Evolutionary conservation across 2,113 vertebrate genomes (phyloP), one percentile per base, ranked within the genome.

Genomic region (western clawed frog (Xenopus tropicalis)): DNA sequence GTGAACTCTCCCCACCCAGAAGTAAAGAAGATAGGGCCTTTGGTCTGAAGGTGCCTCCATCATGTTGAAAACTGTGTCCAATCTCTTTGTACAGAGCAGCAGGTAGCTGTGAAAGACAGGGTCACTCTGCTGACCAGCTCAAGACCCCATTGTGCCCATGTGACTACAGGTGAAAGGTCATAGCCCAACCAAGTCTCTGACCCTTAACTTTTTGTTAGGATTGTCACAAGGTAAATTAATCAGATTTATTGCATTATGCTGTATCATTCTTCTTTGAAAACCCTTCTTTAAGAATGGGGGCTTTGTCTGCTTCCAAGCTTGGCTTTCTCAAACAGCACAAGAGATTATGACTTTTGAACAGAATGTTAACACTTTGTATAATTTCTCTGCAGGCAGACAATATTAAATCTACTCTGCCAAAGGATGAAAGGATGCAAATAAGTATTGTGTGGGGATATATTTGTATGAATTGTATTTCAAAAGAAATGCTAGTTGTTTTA

Each of bases 31-130:
- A 82, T 79, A 79, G 80, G 74, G 61, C 14, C 11, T 78, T 79
- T 69, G 79, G 80, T 14, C 56, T 56, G 74, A 86, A 85, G 83
- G 82, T 82, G 83, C 86, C 57, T 97, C 88, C 95, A 93, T 95
- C 93, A 90, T 90, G 83, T 85, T 87, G 85, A 95, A 90, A 86
- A 89, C 92, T 93, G 94, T 94, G 93, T 94, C 94, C 78, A 85
- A 94, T 92, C 78, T 88, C 90, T 90, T 98, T 98, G 94, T 91
- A 71, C 69, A 69, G 84, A 96, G 90, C 97, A 98, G 95, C 96
- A 97, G 95, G 96, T 96, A 94, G 93, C 91, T 88, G 81, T 85
- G 87, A 91, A 87, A 90, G 90, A 89, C 69, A 51, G 88, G 89
- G 88, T 85, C 87, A 78, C 78, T 75, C 83, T 83, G 65, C 84